Conservation (phyloP, 1,140 invertebrate species). For the Cyclargus thomasi region DNA sequence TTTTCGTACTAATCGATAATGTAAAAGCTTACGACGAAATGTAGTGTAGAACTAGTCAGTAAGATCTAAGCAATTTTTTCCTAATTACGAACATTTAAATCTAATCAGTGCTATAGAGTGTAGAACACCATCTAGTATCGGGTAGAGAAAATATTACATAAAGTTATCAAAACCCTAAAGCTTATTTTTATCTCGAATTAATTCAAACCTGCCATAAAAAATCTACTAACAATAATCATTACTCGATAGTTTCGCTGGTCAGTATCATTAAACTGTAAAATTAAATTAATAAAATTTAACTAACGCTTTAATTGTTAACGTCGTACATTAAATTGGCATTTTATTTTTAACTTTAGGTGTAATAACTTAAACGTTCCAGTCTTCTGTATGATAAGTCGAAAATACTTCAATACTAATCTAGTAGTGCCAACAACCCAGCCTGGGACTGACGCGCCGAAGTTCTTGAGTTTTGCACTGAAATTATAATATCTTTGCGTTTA, state of each 20-base stretch:
- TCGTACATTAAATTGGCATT: constrained; percentile 68
- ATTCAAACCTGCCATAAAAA: not conserved
- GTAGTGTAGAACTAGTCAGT: constrained; percentile 60
- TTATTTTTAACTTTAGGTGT: constrained; percentile 39
- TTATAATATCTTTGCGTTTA: no score
- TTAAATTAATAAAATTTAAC: constrained; percentile 34
- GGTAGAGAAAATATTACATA: not conserved
- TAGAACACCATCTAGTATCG: not conserved
- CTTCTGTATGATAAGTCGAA: constrained; percentile 43
- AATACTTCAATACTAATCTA: constrained; percentile 33
- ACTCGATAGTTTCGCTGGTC: not conserved
- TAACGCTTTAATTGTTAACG: constrained; percentile 51
- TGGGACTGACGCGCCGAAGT: no score
- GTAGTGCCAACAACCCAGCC: constrained; percentile 46
- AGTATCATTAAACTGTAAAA: constrained; percentile 1
- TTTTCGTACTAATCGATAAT: not conserved
- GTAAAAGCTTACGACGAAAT: constrained; percentile 26
- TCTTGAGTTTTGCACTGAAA: no score
- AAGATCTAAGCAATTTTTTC: constrained; percentile 39
- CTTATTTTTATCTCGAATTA: not conserved
- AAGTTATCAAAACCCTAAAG: not conserved
- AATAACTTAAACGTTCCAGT: constrained; percentile 47
- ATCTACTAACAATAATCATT: not conserved
- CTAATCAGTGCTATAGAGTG: constrained; percentile 2
- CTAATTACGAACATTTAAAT: constrained; percentile 28